phyloP scores from a whole-genome alignment of 2,113 vertebrate species.

The Phaetusa simplex region DNA sequence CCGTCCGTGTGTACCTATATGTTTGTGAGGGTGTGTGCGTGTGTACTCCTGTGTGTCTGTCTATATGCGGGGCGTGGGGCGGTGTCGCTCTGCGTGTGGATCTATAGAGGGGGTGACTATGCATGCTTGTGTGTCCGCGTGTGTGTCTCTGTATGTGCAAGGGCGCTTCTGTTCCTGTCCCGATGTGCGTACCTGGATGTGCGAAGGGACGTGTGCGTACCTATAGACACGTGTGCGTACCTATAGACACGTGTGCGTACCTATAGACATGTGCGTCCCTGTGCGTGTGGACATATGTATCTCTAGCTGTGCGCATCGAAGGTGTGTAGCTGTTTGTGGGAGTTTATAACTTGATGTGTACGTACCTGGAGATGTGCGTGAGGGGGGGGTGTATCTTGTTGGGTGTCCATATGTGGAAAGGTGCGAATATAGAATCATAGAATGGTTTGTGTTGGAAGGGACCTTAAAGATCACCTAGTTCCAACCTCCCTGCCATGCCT shows the following conservation, averaged over 20 bases:
- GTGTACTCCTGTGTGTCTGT: neutral
- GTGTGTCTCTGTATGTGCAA: neutral
- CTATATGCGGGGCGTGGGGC: too few species aligned
- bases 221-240: neutral
- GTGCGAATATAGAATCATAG: neutral
- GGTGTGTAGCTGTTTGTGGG: neutral
- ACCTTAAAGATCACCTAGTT: too few species aligned
- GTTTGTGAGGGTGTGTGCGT: neutral
- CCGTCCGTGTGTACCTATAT: neutral
- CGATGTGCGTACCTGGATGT: accelerated
- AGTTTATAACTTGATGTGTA: neutral
- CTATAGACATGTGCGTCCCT: neutral
- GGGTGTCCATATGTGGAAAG: accelerated
- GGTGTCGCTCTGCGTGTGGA: accelerated
- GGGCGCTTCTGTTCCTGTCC: neutral
- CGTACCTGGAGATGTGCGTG: accelerated
- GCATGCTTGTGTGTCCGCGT: neutral
- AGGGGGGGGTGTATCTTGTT: accelerated
- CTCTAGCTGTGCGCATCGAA: neutral
- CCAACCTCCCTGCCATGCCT: too few species aligned
- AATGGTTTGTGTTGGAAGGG: too few species aligned
- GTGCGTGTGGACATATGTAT: neutral
- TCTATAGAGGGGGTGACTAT: accelerated
- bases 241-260: neutral
- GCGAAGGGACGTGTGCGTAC: neutral